Evolutionary conservation across 1,140 invertebrate species (phyloP).

Genomic region (Anagrus nilaparvatae): DNA sequence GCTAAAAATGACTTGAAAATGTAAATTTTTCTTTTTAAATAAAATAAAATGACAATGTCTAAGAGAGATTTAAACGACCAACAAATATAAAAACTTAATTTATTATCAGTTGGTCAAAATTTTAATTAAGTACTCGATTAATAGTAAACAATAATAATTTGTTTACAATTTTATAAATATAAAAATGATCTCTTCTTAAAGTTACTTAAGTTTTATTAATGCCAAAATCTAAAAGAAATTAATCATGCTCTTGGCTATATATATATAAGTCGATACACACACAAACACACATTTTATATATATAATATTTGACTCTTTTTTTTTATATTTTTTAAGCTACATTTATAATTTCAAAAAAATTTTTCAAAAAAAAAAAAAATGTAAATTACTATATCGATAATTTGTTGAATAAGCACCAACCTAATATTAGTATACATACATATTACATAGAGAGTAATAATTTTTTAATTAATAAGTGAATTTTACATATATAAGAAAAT

Average conservation of each 20-base stretch:
- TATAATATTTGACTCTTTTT: constrained; percentile 18
- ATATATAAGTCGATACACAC: constrained; percentile 13
- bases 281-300: constrained; percentile 17
- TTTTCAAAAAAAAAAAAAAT: no score
- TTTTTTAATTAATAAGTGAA: constrained; percentile 42
- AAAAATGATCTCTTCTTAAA: constrained; percentile 20
- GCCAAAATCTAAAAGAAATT: constrained; percentile 16
- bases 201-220: constrained; percentile 18
- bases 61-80: no score
- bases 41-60: neutral
- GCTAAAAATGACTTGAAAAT: no score
- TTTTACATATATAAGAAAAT: constrained; percentile 45
- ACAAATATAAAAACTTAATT: no score
- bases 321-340: no score
- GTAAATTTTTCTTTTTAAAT: neutral
- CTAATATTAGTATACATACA: constrained; percentile 46
- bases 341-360: no score
- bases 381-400: no score
- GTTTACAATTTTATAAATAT: no score
- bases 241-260: constrained; percentile 16
- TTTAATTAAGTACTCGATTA: no score
- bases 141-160: no score
- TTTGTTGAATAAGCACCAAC: constrained; percentile 41
- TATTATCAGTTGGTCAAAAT: no score
- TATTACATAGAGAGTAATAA: constrained; percentile 43